Evolutionary conservation across 2,888 invertebrate genomes (phyloP).

Genomic region (Rhopalosiphum nymphaeae): DNA sequence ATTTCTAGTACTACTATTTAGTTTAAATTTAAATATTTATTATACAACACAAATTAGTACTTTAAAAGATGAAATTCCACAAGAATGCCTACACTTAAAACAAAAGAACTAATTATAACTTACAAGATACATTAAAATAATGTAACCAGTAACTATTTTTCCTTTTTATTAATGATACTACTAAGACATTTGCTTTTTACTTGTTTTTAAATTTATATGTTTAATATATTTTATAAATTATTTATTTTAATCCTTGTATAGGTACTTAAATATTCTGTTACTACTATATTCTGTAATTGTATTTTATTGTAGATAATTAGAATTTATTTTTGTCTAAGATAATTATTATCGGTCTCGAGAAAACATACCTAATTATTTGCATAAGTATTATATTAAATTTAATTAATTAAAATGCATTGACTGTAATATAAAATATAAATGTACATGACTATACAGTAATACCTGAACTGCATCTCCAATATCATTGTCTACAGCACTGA

Average conservation of each 20-base stretch:
- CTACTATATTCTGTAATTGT: not conserved
- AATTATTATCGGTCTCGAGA: not conserved
- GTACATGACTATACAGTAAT: not conserved
- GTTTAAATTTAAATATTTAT: too few relatives aligned
- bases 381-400: not conserved
- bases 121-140: too few relatives aligned
- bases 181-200: too few relatives aligned
- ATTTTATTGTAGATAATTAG: not conserved
- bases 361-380: not conserved
- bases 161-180: too few relatives aligned
- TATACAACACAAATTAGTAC: too few relatives aligned
- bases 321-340: not conserved
- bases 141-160: too few relatives aligned
- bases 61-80: too few relatives aligned
- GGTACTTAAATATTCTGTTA: not conserved
- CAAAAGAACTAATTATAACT: too few relatives aligned
- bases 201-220: too few relatives aligned
- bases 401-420: not conserved
- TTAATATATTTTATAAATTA: not conserved
- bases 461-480: slow-evolving; percentile 84
- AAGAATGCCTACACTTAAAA: too few relatives aligned
- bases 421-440: not conserved
- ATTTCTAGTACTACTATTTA: too few relatives aligned
- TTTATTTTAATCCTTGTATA: too few relatives aligned
- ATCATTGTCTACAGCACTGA: slow-evolving; percentile 86